Conservation (phyloP, 2,888 invertebrate genomes). For the Melanargia galathea region DNA sequence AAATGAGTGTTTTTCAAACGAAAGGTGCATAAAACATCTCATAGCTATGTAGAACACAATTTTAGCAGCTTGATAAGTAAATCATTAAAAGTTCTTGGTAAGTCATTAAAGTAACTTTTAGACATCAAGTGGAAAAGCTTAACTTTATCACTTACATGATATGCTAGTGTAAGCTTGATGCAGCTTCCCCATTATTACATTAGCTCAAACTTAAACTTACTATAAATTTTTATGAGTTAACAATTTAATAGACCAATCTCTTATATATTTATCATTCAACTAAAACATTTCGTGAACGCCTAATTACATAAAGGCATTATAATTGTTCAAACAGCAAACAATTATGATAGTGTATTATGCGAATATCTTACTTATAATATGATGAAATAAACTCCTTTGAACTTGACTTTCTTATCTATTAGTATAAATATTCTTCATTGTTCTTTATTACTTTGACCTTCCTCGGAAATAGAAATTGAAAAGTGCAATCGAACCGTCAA, state of each 20-base stretch:
- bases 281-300: slow-evolving; percentile 31
- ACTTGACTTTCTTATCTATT: neutral
- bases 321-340: slow-evolving; percentile 28
- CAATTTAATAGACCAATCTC: slow-evolving; percentile 18
- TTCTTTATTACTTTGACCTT: neutral
- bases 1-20: too few species aligned
- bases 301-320: slow-evolving; percentile 31
- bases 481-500: too few species aligned
- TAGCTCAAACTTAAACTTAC: neutral
- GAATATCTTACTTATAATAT: slow-evolving; percentile 8
- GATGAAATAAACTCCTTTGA: slow-evolving; percentile 1
- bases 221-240: too few species aligned
- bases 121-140: neutral
- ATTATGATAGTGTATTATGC: slow-evolving; percentile 23
- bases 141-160: slow-evolving; percentile 44
- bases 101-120: neutral
- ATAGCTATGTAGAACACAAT: too few species aligned
- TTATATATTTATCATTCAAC: slow-evolving; percentile 24
- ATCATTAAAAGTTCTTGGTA: too few species aligned
- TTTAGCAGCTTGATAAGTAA: too few species aligned
- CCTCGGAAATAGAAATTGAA: too few species aligned
- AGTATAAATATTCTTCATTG: neutral
- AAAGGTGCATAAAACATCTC: too few species aligned
- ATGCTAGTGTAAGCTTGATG: slow-evolving; percentile 46
- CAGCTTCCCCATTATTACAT: slow-evolving; percentile 45